phyloP scores from a whole-genome alignment of 64 coral and sea anemone genomes.

The Montipora foliosa region DNA sequence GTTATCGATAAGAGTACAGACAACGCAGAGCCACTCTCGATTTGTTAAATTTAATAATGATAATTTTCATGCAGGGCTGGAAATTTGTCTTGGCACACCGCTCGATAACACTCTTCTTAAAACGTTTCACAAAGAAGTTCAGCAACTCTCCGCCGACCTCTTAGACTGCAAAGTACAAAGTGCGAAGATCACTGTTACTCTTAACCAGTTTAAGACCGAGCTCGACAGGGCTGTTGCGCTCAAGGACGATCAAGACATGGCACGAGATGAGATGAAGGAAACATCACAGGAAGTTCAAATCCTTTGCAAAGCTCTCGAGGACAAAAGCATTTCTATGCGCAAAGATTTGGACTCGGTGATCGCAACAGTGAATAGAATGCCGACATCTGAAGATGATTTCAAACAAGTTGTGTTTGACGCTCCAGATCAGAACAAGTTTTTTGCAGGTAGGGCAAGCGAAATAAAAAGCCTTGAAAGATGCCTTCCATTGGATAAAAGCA shows the following conservation, averaged over 20 bases:
- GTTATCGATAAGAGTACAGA: no score
- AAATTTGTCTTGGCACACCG: neutral
- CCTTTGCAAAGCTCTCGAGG: no score
- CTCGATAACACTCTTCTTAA: no score
- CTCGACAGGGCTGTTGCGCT: neutral
- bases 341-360: neutral
- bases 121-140: neutral
- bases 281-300: no score
- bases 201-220: neutral
- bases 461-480: constrained; percentile 2
- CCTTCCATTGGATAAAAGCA: neutral
- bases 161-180: neutral
- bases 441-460: constrained; percentile 55
- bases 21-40: no score
- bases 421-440: constrained; percentile 52
- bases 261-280: no score
- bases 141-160: neutral
- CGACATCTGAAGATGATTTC: neutral
- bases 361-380: neutral
- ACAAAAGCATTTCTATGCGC: no score
- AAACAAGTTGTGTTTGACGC: constrained; percentile 39
- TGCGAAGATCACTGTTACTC: no score
- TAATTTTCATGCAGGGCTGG: neutral
- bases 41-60: no score
- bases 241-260: neutral